These are phyloP conservation scores for Diadegma fenestrale DNA, from an alignment of 2,888 invertebrate species.

Conservation along the genomic window DNA sequence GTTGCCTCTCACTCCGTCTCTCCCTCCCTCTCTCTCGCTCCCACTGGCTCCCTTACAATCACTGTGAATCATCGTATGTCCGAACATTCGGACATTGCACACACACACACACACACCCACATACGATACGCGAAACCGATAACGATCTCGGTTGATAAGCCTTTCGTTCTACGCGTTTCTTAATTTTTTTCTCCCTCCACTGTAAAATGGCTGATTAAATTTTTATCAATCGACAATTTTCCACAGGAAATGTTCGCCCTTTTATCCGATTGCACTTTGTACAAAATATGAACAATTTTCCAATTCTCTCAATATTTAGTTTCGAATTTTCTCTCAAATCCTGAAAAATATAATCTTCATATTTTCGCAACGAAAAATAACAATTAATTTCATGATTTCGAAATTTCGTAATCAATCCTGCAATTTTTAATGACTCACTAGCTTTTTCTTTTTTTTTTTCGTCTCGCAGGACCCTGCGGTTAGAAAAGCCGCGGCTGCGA, in stretches of 20 bases:
- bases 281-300: neutral
- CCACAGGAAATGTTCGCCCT: neutral
- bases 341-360: neutral
- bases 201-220: neutral
- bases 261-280: neutral
- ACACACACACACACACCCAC: neutral
- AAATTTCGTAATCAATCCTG: neutral
- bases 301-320: neutral
- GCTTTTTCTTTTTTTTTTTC: too few relatives aligned
- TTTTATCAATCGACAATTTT: neutral
- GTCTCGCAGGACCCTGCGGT: slow-evolving; percentile 95
- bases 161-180: slow-evolving; percentile 26
- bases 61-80: slow-evolving; percentile 56
- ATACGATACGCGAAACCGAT: slow-evolving; percentile 31
- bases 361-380: neutral
- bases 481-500: slow-evolving; percentile 94
- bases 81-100: slow-evolving; percentile 45
- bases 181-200: neutral
- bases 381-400: neutral
- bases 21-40: slow-evolving; percentile 20
- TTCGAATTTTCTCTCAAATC: neutral
- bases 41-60: slow-evolving; percentile 28
- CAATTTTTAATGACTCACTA: neutral
- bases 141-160: slow-evolving; percentile 49
- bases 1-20: neutral